Evolutionary conservation across 2,888 invertebrate genomes (phyloP).

Genomic region (Tetranychus piercei): DNA sequence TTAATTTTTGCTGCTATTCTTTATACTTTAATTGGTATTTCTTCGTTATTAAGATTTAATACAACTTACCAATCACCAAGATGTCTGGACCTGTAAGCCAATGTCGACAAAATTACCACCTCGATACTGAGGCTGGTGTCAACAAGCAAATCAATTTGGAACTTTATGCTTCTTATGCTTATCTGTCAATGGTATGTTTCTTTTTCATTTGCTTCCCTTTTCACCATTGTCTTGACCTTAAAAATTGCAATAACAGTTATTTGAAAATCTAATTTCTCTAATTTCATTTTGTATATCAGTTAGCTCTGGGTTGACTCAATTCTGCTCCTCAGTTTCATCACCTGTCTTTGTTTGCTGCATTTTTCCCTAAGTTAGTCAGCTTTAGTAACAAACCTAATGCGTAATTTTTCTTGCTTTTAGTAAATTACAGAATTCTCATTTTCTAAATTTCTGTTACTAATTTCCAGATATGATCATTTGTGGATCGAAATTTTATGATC

Average conservation of each 20-base stretch:
- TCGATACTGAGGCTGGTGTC: conserved; percentile 45
- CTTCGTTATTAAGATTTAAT: background rate
- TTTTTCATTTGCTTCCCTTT: background rate
- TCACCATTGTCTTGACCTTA: background rate
- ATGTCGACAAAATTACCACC: conserved; percentile 45
- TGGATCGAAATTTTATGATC: no score
- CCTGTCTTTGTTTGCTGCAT: background rate
- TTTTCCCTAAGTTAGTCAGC: background rate
- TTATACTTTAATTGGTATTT: background rate
- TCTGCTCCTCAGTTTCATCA: background rate
- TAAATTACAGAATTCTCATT: no score
- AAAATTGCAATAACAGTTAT: no score
- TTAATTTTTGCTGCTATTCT: no score
- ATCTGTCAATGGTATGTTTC: conserved; percentile 49
- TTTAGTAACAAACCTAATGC: background rate
- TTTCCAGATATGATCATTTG: no score
- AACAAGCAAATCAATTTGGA: conserved; percentile 54
- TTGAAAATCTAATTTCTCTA: no score
- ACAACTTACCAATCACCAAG: background rate
- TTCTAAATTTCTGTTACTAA: no score
- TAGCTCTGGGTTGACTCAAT: background rate
- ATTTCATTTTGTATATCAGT: background rate
- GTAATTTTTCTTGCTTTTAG: background rate
- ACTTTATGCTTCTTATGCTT: conserved; percentile 51
- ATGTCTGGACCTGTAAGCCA: conserved; percentile 25